Conservation (phyloP, 2,113 vertebrate genomes). For the Eonycteris spelaea region DNA sequence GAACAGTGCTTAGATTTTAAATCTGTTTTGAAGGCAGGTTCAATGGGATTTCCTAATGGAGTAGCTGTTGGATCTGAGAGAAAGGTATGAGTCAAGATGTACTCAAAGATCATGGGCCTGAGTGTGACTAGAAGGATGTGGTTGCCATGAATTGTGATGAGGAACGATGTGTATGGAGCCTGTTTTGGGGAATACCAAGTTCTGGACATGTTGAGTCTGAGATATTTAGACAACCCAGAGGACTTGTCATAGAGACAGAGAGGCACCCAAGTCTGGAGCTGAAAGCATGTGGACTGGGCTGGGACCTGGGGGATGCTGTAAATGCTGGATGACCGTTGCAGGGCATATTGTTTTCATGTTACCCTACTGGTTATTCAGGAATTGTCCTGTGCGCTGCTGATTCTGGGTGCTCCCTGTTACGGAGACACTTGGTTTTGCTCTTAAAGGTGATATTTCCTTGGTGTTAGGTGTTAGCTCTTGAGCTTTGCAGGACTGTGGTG, state of each 20-base stretch:
- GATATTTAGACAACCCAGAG: background rate
- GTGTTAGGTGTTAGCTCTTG: background rate
- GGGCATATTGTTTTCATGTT: background rate
- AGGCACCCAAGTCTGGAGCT: background rate
- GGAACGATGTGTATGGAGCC: background rate
- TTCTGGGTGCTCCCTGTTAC: accelerated
- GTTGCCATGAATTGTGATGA: background rate
- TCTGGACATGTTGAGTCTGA: background rate
- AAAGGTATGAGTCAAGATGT: background rate
- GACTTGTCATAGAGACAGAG: background rate
- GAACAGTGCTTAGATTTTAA: background rate
- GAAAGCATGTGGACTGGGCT: background rate
- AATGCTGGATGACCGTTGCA: background rate
- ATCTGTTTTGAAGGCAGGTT: background rate
- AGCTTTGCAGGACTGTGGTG: background rate
- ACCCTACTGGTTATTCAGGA: background rate
- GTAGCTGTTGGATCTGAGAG: background rate
- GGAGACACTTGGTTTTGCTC: background rate
- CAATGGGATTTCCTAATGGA: background rate
- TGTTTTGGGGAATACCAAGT: background rate
- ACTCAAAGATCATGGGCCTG: background rate
- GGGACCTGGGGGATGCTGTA: background rate
- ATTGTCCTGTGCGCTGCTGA: background rate
- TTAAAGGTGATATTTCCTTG: background rate
- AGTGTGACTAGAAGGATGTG: background rate